Conservation (phyloP, 2,888 invertebrate species). For the Synergus umbraculus region DNA sequence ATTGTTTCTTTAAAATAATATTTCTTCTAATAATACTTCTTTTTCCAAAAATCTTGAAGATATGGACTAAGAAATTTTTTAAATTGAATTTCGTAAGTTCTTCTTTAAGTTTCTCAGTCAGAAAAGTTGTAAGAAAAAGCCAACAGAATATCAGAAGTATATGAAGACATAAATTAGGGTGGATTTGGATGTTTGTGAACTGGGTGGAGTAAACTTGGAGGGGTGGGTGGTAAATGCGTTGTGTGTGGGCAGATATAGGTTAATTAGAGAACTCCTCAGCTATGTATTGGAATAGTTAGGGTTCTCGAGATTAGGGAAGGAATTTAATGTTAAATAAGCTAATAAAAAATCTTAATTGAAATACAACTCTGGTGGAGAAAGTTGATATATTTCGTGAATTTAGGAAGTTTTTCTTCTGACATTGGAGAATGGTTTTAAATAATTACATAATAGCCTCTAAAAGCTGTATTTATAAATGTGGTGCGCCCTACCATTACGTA, state of each 20-base stretch:
- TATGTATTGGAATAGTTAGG: slow-evolving; percentile 14
- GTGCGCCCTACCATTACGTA: background rate
- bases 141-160: background rate
- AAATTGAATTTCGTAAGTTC: background rate
- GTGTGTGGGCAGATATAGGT: background rate
- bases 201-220: background rate
- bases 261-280: slow-evolving; percentile 1
- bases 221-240: background rate
- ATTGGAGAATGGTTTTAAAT: background rate
- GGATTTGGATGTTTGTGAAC: slow-evolving; percentile 11
- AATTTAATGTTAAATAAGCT: no score
- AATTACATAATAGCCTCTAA: background rate
- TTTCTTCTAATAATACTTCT: no score
- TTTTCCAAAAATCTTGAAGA: no score
- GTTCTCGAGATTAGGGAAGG: background rate
- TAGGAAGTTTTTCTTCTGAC: background rate
- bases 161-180: slow-evolving; percentile 34
- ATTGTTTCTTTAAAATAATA: no score
- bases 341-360: background rate
- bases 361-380: background rate
- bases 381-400: background rate
- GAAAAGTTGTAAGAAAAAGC: background rate
- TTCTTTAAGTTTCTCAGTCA: background rate
- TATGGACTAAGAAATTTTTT: background rate
- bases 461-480: slow-evolving; percentile 3